A percentile compares a stretch with the other conserved stretches of the same genome.
Conservation (phyloP, 2,888 invertebrate genomes). For the Drosophila quinaria region DNA sequence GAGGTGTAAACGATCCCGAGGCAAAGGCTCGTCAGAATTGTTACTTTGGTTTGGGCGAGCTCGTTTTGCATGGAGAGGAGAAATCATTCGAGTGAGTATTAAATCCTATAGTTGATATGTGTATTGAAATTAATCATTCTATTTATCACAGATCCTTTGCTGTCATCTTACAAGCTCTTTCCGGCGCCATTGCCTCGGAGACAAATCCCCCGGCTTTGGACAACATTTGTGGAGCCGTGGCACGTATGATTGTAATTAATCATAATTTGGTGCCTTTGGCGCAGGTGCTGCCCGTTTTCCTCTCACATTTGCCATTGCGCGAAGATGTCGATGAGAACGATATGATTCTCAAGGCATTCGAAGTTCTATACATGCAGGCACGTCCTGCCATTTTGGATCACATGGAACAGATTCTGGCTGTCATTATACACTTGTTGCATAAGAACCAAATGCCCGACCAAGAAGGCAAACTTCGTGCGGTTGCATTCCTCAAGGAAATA, state of each 20-base stretch:
- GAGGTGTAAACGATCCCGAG: slow-evolving; percentile 88
- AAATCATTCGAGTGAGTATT: slow-evolving; percentile 88
- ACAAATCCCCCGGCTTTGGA: slow-evolving; percentile 89
- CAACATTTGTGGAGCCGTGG: slow-evolving; percentile 92
- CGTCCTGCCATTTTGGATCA: slow-evolving; percentile 87
- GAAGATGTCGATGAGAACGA: slow-evolving; percentile 91
- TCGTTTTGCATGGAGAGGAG: slow-evolving; percentile 89
- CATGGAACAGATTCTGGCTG: slow-evolving; percentile 87
- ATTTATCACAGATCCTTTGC: slow-evolving; percentile 87
- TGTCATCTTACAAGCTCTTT: slow-evolving; percentile 89
- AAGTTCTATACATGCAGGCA: slow-evolving; percentile 88
- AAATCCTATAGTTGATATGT: too few relatives aligned
- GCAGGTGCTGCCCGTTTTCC: slow-evolving; percentile 91
- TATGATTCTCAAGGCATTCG: slow-evolving; percentile 89
- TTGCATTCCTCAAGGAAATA: slow-evolving; percentile 87
- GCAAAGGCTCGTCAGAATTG: slow-evolving; percentile 92
- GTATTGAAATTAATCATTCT: background rate
- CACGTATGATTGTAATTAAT: slow-evolving; percentile 90
- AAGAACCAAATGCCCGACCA: slow-evolving; percentile 86
- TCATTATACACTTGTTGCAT: slow-evolving; percentile 87
- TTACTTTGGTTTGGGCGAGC: slow-evolving; percentile 91
- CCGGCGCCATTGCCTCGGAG: slow-evolving; percentile 89
- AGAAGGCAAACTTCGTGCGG: slow-evolving; percentile 78
- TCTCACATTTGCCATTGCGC: slow-evolving; percentile 90
- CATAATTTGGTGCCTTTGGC: slow-evolving; percentile 88